Base-by-base conservation (phyloP, 2,888 invertebrate species). In the Syritta pipiens region DNA sequence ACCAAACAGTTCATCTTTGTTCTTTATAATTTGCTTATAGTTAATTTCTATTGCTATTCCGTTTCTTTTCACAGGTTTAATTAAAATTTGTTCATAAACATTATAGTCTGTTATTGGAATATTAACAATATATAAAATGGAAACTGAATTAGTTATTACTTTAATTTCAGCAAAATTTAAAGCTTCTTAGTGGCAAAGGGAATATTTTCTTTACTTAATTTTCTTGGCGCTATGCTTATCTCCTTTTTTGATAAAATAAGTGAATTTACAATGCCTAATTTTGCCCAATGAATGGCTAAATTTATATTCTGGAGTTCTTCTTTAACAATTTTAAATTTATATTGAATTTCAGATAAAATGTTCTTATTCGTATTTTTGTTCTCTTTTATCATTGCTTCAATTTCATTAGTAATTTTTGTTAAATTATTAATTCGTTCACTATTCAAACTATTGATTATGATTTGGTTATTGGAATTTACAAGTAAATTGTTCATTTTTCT, bases 161-260 rank as follows among this genome's bases (percentile, higher is more conserved):
- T 81, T 53, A 14, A 35, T 35, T 35, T 75, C 62, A 3, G 59
- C 53, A 32, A 76, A 67, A 14, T 81, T 68, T 46, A 72, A 20
- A 26, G 72, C 77, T 26, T 72, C 77, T 40, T 26, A 14, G 72
- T 68, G 17, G 51, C 17, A 9, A 65, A 72, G 3, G 48, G 48
- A 14, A 77, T 44, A 28, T 65, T 46, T 65, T 77, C 60, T n/a
- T 53, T 26, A 40, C 65, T 49, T 60, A 63, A 12, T 20, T 51
- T 53, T 22, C 6, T 71, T 37, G 20, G 26, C 10, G 19, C 26
- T 20, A 51, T 19, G 12, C 44, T 35, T 26, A 59, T 37, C 59
- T 67, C 59, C 4, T 37, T 51, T 30, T 57, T 49, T 26, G 53
- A 60, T 17, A 75, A 20, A 4, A 75, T 53, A 1, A 44, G 32